Conservation (phyloP, 64 coral and sea anemone species). For the Stylophora pistillata region DNA sequence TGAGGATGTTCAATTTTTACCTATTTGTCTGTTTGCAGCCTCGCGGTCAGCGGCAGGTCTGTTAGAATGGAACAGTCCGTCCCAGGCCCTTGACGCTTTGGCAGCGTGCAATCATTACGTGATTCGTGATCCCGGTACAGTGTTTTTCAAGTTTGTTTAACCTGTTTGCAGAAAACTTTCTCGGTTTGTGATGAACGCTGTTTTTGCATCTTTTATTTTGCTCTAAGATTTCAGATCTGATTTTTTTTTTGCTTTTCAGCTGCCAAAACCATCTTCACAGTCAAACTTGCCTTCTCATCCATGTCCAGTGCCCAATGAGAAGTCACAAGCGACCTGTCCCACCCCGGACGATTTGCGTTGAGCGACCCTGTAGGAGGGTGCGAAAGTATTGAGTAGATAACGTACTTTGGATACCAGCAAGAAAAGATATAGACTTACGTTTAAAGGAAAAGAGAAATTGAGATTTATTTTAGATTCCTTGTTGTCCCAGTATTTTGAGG, state of each 20-base stretch:
- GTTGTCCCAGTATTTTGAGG: too few relatives aligned
- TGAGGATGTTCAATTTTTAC: too few relatives aligned
- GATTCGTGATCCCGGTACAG: constrained; percentile 74
- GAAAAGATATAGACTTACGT: not conserved
- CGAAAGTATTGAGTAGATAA: not conserved
- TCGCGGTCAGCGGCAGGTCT: constrained; percentile 74
- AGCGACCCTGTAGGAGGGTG: not conserved
- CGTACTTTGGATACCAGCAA: not conserved
- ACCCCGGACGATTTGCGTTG: not conserved
- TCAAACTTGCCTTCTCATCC: constrained; percentile 96
- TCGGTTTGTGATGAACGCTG: too few relatives aligned
- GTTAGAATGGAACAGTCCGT: constrained; percentile 75
- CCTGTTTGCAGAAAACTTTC: too few relatives aligned
- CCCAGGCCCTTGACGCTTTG: constrained; percentile 62
- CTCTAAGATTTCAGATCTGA: not conserved
- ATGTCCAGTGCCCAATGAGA: constrained; percentile 58
- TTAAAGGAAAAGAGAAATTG: too few relatives aligned
- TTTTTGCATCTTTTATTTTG: too few relatives aligned
- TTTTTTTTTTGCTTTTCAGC: constrained; percentile 45
- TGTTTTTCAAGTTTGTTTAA: not conserved
- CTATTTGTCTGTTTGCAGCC: not conserved
- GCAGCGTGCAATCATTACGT: constrained; percentile 88
- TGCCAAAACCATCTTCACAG: constrained; percentile 92
- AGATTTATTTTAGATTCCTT: too few relatives aligned
- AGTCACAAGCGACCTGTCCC: too few relatives aligned